These are phyloP conservation scores for Philantomba maxwellii DNA, from an alignment of 2,113 vertebrate species.

Conservation along the genomic window DNA sequence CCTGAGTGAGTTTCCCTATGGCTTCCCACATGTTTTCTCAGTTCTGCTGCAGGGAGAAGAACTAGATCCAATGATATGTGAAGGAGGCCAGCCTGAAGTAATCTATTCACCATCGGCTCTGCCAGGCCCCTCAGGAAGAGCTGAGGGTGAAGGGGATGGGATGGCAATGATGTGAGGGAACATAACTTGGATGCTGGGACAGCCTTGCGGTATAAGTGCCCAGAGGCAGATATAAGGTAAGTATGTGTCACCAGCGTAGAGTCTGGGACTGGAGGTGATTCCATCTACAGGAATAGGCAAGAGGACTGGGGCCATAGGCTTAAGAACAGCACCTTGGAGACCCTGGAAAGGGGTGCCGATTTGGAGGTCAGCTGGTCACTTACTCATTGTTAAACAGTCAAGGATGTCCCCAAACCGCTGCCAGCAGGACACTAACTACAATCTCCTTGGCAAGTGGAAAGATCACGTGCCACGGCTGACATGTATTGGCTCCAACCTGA, in stretches of 20 bases:
- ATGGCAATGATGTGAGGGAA: fast-evolving
- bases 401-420: neutral
- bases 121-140: neutral
- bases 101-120: too few species aligned
- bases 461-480: fast-evolving
- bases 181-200: fast-evolving
- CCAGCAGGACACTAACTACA: neutral
- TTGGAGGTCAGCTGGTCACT: neutral
- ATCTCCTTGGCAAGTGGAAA: neutral
- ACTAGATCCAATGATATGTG: fast-evolving
- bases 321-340: neutral
- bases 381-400: neutral
- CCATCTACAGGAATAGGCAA: neutral
- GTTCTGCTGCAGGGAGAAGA: neutral
- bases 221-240: neutral
- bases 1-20: neutral
- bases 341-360: neutral
- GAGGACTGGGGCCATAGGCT: neutral
- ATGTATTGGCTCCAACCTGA: neutral
- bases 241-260: neutral
- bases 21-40: neutral
- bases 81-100: neutral
- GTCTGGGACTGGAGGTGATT: neutral
- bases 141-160: fast-evolving
- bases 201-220: neutral